Base-by-base conservation (phyloP, 2,797 vertebrate species). In the Pseudochirops corinnae region DNA sequence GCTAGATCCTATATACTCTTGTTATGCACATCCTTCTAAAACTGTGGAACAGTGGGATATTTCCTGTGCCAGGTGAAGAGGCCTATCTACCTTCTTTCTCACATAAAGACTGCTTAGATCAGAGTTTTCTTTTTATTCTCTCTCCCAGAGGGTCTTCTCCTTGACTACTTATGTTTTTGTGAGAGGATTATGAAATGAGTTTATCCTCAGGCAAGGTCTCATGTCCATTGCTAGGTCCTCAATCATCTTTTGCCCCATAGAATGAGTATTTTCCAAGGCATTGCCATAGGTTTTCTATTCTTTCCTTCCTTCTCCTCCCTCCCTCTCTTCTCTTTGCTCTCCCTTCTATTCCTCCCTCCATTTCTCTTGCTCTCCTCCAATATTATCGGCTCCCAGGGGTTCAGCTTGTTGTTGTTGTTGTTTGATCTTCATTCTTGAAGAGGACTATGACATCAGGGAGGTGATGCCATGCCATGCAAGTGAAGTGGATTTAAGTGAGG, bases 1-100 rank as follows among this genome's bases (percentile, higher is more conserved):
- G 24, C 39, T 91, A 0, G 0, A 4, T 74, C 87, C 90, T 29
- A 5, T 29, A 5, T 24, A 46, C 55, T 55, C 12, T 60, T 57
- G 12, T 57, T 74, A n/a, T 28, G 55, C 16, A 3, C 9, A 14
- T 52, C 55, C 0, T 91, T 11, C 21, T 7, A 28, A 3, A 13
- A 18, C 12, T 53, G 10, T 24, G n/a, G 57, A 46, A 52, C 0
- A 0, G 0, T 33, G 46, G 39, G 24, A 24, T 0, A 55, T 10
- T 74, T n/a, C 26, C 14, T n/a, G 14, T n/a, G 21, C 67, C n/a
- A 39, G 7, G 46, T 50, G 39, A 87, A 87, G 74, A 46, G 3
- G 39, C 74, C 13, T 18, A 26, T 87, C 39, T 4, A 50, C 10
- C 21, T 87, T 87, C 39, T 87, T 50, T 39, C 39, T 24, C 39